Evolutionary conservation across 2,888 invertebrate species (phyloP).

Genomic region (Cheilosia scutellata): DNA sequence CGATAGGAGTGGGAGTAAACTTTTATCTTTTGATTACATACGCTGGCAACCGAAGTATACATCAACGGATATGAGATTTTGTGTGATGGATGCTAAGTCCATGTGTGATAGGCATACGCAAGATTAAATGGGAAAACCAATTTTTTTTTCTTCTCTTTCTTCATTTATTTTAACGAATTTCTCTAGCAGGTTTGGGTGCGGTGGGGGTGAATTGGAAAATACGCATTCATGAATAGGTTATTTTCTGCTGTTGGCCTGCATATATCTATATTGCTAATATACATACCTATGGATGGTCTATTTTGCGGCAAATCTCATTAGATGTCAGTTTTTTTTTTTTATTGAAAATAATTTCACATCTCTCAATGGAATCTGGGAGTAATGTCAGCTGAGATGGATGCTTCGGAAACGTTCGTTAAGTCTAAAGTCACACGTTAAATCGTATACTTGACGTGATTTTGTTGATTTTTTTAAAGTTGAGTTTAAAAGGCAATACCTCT

Average conservation of each 20-base stretch:
- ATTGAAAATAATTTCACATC: no score
- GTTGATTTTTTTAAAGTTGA: no score
- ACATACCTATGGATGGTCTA: not conserved
- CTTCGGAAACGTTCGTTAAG: no score
- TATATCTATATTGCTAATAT: conserved; percentile 5
- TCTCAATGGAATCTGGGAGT: no score
- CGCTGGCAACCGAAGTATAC: conserved; percentile 69
- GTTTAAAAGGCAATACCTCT: no score
- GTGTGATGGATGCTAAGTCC: conserved; percentile 75
- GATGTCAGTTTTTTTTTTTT: no score
- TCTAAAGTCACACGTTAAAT: no score
- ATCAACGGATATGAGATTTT: conserved; percentile 76
- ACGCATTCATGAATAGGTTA: conserved; percentile 41
- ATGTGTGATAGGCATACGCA: conserved; percentile 75
- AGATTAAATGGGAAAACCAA: conserved; percentile 71
- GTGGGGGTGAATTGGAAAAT: conserved; percentile 33
- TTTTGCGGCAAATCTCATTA: no score
- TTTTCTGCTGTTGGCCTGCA: not conserved
- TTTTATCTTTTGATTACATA: conserved; percentile 76
- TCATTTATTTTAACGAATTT: conserved; percentile 46
- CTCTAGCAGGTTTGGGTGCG: not conserved
- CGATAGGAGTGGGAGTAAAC: conserved; percentile 59
- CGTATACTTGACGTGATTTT: no score
- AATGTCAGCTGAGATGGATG: no score
- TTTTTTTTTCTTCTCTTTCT: conserved; percentile 27